Conservation (phyloP, 1,140 invertebrate species). For the Drusus annulatus region DNA sequence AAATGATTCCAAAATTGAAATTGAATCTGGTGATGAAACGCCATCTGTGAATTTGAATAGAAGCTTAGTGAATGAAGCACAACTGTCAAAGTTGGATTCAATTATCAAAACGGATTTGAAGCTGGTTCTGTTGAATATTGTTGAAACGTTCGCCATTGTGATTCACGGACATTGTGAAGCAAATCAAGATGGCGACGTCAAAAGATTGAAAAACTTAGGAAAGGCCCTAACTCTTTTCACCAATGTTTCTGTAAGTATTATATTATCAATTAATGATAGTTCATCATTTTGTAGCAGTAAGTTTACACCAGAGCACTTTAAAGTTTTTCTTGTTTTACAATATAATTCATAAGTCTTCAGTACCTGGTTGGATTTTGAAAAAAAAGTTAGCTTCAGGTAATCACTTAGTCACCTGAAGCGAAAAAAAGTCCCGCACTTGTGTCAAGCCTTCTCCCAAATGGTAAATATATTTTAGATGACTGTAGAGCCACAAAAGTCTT, state of each 20-base stretch:
- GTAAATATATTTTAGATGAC: too few species aligned
- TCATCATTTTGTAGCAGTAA: too few species aligned
- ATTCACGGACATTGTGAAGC: slow-evolving; percentile 6
- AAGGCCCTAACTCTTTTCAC: slow-evolving; percentile 41
- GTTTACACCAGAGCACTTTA: too few species aligned
- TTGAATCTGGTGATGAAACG: slow-evolving; percentile 17
- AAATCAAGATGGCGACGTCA: not conserved
- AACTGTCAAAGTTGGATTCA: not conserved
- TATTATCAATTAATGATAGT: too few species aligned
- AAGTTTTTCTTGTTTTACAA: too few species aligned
- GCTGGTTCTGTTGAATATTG: slow-evolving; percentile 23
- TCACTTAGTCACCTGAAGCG: too few species aligned
- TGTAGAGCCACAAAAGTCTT: too few species aligned
- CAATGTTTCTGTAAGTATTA: slow-evolving; percentile 43
- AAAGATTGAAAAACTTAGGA: slow-evolving; percentile 43
- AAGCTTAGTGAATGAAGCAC: not conserved
- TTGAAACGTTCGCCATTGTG: slow-evolving; percentile 25
- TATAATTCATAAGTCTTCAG: too few species aligned
- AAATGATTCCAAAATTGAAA: slow-evolving; percentile 29
- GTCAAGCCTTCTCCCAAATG: too few species aligned
- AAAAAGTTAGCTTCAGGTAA: too few species aligned
- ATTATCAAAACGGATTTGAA: not conserved
- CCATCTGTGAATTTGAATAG: slow-evolving; percentile 3
- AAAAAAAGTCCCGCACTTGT: too few species aligned
- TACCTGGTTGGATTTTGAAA: too few species aligned